Evolutionary conservation across 2,113 vertebrate genomes (phyloP), one percentile per base, ranked within the genome.

Genomic region (Xerus inauris): DNA sequence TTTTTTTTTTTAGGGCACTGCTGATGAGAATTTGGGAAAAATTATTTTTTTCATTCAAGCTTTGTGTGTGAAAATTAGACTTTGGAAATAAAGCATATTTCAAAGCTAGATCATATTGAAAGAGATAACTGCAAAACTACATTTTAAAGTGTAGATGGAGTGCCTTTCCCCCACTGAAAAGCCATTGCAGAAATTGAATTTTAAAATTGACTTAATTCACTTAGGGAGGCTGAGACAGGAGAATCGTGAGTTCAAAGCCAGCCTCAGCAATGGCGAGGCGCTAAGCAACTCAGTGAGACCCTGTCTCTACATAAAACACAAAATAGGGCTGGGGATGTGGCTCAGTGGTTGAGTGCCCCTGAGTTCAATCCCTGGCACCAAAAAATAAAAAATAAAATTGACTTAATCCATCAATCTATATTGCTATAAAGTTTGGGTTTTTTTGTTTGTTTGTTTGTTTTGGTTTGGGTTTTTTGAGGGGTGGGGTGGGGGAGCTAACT

Each of bases 61-160:
- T 92, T 72, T 51, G 30, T 83, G 22, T 86, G 47, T 97, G 75
- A 90, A 89, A 96, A 85, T 57, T 62, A 77, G 49, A 92, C 82
- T 85, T 97, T 86, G 82, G 47, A 95, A 90, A 77, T 87, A 88
- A 79, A 91, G 26, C 42, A 28, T 80, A 57, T 93, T 80, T 24
- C 5, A 49, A 62, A 83, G 67, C 28, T 83, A 91, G 49, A 82
- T 14, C 16, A 92, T 47, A 62, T 35, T 84, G 38, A 84, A 79
- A 93, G 75, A 89, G n/a, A 54, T 30, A 81, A 88, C 22, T 90
- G 24, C 7, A 94, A 86, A 92, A 79, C 89, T 95, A 30, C 20
- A 90, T 95, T 94, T 92, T 38, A 89, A 95, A 88, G 73, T 45
- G 17, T 65, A 82, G 20, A 8, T 42, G 64, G 79, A 83, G 11